Percentiles rank a stretch among this genome's conserved stretches.
Conservation (phyloP, 2,797 vertebrate species). For the Periparus ater region DNA sequence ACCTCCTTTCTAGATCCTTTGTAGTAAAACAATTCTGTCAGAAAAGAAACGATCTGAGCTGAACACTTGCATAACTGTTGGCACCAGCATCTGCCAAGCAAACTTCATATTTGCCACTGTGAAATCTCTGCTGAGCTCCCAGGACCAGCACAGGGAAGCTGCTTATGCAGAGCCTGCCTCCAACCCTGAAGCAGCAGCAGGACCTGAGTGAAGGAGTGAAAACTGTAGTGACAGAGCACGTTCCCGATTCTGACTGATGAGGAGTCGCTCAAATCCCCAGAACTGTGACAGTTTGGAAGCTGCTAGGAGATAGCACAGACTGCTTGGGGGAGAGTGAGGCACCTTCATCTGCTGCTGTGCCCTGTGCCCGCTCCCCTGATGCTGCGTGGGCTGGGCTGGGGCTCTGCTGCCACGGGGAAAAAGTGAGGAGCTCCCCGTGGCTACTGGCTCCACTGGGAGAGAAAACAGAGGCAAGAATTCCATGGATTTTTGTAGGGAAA, state of each 20-base stretch:
- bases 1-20: neutral
- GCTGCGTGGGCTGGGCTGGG: accelerated
- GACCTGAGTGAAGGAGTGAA: neutral
- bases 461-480: neutral
- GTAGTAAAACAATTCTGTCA: neutral
- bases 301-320: neutral
- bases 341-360: neutral
- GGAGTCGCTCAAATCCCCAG: neutral
- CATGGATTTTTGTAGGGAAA: neutral
- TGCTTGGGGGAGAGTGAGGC: neutral
- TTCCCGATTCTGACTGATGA: neutral
- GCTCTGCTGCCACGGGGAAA: neutral
- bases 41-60: neutral
- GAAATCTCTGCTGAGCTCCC: neutral
- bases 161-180: accelerated
- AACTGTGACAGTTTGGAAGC: neutral
- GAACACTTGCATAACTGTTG: neutral
- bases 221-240: neutral
- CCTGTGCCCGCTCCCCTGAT: neutral
- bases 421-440: neutral
- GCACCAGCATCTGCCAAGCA: neutral
- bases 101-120: neutral
- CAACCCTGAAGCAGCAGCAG: neutral
- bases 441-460: neutral
- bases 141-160: neutral